Evolutionary conservation across 2,888 invertebrate species (phyloP).

Genomic region (Halictus ligatus): DNA sequence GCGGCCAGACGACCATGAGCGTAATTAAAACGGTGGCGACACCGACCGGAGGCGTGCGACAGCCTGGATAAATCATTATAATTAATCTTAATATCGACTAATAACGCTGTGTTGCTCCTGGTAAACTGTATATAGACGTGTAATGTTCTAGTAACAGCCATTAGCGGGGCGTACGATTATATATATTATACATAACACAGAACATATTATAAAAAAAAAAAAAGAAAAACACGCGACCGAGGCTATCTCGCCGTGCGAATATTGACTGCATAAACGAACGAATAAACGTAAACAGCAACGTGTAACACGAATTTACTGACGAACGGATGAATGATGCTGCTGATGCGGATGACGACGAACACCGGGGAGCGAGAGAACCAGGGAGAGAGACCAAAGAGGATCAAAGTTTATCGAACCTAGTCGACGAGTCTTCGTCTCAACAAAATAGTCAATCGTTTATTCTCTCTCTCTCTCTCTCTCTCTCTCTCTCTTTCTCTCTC

Average conservation of each 20-base stretch:
- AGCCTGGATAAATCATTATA: slow-evolving; percentile 38
- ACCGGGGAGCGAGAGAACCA: neutral
- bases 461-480: neutral
- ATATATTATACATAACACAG: slow-evolving; percentile 41
- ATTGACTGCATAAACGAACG: slow-evolving; percentile 47
- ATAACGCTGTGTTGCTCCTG: slow-evolving; percentile 77
- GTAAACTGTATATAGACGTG: slow-evolving; percentile 77
- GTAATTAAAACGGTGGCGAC: neutral
- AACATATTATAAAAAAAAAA: slow-evolving; percentile 29
- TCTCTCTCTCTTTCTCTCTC: neutral
- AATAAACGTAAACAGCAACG: slow-evolving; percentile 34
- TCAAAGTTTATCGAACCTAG: neutral
- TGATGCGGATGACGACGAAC: neutral
- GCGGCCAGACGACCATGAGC: neutral
- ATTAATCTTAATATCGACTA: slow-evolving; percentile 55
- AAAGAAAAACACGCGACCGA: slow-evolving; percentile 18
- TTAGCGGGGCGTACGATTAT: slow-evolving; percentile 57
- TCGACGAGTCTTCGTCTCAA: neutral
- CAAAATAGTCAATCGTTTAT: neutral
- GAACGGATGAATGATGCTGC: slow-evolving; percentile 28
- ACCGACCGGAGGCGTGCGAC: slow-evolving; percentile 15
- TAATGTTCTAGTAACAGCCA: slow-evolving; percentile 67
- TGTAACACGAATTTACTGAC: slow-evolving; percentile 49
- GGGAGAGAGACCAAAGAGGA: neutral
- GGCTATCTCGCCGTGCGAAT: slow-evolving; percentile 41